phyloP scores from a whole-genome alignment of 2,113 vertebrate species.

The Andinoacara biseriatus region DNA sequence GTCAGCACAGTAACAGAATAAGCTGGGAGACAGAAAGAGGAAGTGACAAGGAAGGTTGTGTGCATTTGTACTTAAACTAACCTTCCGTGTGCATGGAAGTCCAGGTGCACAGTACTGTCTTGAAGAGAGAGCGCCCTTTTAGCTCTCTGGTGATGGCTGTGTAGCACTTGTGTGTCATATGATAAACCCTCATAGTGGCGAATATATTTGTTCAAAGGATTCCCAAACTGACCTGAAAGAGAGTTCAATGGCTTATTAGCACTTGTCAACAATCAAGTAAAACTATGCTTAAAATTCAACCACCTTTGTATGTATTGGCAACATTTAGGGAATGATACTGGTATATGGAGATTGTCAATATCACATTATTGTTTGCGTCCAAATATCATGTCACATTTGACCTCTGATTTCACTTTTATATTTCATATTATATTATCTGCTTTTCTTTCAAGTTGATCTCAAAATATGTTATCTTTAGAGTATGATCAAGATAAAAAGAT shows the following conservation, averaged over 20 bases:
- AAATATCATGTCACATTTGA: too few relatives aligned
- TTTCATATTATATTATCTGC: too few relatives aligned
- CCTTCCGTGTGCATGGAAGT: constrained; percentile 97
- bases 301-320: too few relatives aligned
- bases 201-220: constrained; percentile 91
- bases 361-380: too few relatives aligned
- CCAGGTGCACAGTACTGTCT: constrained; percentile 87
- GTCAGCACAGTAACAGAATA: neutral
- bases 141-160: constrained; percentile 96
- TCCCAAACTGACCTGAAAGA: constrained; percentile 89
- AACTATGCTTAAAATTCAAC: too few relatives aligned
- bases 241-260: constrained; percentile 12
- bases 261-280: neutral
- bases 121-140: constrained; percentile 90
- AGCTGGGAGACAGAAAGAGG: neutral
- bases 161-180: constrained; percentile 89
- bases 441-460: too few relatives aligned
- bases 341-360: too few relatives aligned
- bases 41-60: neutral
- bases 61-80: constrained; percentile 72
- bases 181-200: constrained; percentile 95
- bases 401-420: too few relatives aligned
- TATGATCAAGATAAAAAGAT: too few relatives aligned
- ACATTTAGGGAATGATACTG: too few relatives aligned
- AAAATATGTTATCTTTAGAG: too few relatives aligned